Evolutionary conservation across 2,888 invertebrate species (phyloP), one percentile per base, ranked within the genome.

Genomic region (Polylopha cassiicola): DNA sequence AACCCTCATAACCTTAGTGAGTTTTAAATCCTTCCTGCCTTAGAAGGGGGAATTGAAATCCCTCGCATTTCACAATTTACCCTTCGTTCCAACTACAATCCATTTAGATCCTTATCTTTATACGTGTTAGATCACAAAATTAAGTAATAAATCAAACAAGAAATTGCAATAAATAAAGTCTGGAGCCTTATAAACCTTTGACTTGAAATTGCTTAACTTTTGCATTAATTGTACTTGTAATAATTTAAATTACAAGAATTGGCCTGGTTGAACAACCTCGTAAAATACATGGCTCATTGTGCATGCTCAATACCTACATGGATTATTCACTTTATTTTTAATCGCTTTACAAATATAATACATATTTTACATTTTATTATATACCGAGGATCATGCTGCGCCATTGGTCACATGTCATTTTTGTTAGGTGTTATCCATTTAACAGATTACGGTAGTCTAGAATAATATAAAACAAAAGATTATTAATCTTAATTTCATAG

Each of bases 81-180:
- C 34, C 38, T 14, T 18, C 23, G 10, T 16, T 29, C 31, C 30
- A 37, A 32, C 37, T 11, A 47, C 55, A 51, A 55, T 54, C 49
- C 44, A 51, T 53, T 52, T 42, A 36, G 49, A 53, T 51, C 41
- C 43, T 48, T 53, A 57, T 57, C 53, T 50, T 37, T 23, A 24
- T 22, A 8, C 18, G 14, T 11, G 29, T 17, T 17, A 3, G n/a
- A n/a, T n/a, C 6, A 17, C 17, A 17, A 4, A 17, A 4, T 4
- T 17, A 6, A 17, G 17, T 6, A 29, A 39, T 39, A 34, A n/a
- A n/a, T n/a, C n/a, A n/a, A n/a, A n/a, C n/a, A n/a, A 53, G 50
- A 50, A 54, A 52, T 47, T 53, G 42, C 37, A 31, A 44, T 33
- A 22, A 39, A 28, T 39, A 27, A 22, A 16, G 13, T 20, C 5